Base-by-base conservation (phyloP, 2,888 invertebrate genomes). In the Carpatolechia fugitivella region DNA sequence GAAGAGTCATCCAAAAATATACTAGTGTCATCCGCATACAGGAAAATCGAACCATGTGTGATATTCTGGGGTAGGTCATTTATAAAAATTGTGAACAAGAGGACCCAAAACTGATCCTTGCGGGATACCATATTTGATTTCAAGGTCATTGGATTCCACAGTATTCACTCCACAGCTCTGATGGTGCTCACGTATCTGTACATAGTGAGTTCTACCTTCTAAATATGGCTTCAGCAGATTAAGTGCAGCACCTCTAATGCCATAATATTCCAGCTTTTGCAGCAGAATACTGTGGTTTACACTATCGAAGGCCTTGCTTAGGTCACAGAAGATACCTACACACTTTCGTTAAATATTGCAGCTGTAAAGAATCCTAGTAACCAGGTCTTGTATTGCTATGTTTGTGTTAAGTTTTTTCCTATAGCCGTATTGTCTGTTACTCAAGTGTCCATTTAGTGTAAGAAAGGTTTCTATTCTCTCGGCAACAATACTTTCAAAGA, bases 11-110 rank as follows among this genome's bases (percentile, higher is more conserved):
- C 4, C 33, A 33, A 33, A 33, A 33, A n/a, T 10, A 33, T 33
- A 30, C 30, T 30, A 30, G 33, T 33, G 33, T 33, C 10, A 33
- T 11, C 33, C 3, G 33, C 33, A n/a, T 33, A 33, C 2, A 33
- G 33, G n/a, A 33, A 33, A 6, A 10, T n/a, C n/a, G 33, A 33
- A 8, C 33, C 33, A 33, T 33, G 11, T n/a, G 33, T 33, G 8
- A 11, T 33, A 33, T 33, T 33, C n/a, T 8, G 33, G 33, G 33
- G 33, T 33, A 33, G 33, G 33, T 33, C 33, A 33, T 33, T 33
- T 33, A 33, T 33, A 33, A 33, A 33, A 11, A 33, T 10, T 10
- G 33, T 65, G 60, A 60, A 58, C 61, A 72, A 69, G 72, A 70
- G 71, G 24, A 4, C 24, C 24, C 24, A 24, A 24, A 24, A 24